Evolutionary conservation across 2,113 vertebrate species (phyloP), one percentile per base, ranked within the genome.

Genomic region (Labrus mixtus): DNA sequence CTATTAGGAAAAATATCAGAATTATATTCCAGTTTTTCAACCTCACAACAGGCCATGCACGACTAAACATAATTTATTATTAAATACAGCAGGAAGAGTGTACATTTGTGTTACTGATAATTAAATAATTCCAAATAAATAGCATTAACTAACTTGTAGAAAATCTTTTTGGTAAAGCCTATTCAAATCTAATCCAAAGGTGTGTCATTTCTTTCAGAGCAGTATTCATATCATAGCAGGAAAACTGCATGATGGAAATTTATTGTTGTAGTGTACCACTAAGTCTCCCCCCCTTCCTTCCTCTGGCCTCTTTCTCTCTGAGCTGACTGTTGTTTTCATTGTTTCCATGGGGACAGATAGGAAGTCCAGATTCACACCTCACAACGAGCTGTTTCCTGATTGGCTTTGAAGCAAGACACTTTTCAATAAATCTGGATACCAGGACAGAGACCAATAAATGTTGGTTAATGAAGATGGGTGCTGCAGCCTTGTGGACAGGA

Each of bases 241-340:
- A 77, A 84, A 83, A 54, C 58, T 22, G 61, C 51, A n/a, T 4
- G 59, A 73, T 79, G 67, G 71, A 82, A 83, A 67, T 72, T 29
- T 82, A 87, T 90, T 90, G 85, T 87, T 87, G 29, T 72, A 78
- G 63, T 80, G 51, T 46, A 59, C 55, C 71, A 22, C 46, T 16
- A 59, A 43, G 50, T 73, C 54, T 65, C 54, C 84, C 85, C 78
- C 64, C 63, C 59, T 88, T 73, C 76, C 84, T 85, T 80, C 84
- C 82, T 78, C 19, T 0, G 68, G 73, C 59, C 76, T 51, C 62
- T 46, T 41, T 17, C 57, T 78, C 50, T 81, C 43, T 55, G 22
- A 20, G 7, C 50, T 41, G 11, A 63, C 2, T 2, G 3, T 33
- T 77, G 66, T 53, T 77, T 77, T 70, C 79, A 74, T 8, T 12